Evolutionary conservation across 2,113 vertebrate genomes (phyloP).

Genomic region (Syngnathus floridae): DNA sequence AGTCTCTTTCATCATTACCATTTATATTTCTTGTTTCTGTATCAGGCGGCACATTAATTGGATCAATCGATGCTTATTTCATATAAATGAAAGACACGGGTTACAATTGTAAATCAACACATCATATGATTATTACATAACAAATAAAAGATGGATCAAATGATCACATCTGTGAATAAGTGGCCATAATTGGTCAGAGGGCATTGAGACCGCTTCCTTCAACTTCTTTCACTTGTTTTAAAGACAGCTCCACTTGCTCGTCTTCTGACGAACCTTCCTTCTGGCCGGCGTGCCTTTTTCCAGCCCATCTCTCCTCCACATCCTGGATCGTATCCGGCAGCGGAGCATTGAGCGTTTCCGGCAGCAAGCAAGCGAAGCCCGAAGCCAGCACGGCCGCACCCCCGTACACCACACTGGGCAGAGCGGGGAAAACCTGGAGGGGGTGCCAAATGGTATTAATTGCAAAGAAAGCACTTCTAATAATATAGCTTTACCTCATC

Average conservation of each 20-base stretch:
- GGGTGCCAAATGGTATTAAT: too few relatives aligned
- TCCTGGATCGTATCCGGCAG: constrained; percentile 84
- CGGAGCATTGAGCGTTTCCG: constrained; percentile 76
- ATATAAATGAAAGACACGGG: not conserved
- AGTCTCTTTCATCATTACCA: not conserved
- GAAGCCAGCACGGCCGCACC: constrained; percentile 68
- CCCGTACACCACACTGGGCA: constrained; percentile 80
- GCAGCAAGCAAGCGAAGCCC: constrained; percentile 69
- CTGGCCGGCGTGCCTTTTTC: not conserved
- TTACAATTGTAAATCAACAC: not conserved
- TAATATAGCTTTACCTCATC: constrained; percentile 59
- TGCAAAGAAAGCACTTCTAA: not conserved
- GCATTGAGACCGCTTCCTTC: constrained; percentile 48
- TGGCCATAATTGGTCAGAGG: constrained; percentile 37
- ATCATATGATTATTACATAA: not conserved
- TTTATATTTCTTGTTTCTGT: too few relatives aligned
- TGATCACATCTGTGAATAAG: not conserved
- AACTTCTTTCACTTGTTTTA: constrained; percentile 52
- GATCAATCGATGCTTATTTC: not conserved
- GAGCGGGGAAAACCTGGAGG: constrained; percentile 63
- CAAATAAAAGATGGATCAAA: not conserved
- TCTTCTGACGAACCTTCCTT: not conserved
- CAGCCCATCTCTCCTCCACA: constrained; percentile 67
- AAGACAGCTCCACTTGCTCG: constrained; percentile 4
- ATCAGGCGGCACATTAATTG: not conserved